Base-by-base conservation (phyloP, 2,113 vertebrate species). In the Percina caprodes region DNA sequence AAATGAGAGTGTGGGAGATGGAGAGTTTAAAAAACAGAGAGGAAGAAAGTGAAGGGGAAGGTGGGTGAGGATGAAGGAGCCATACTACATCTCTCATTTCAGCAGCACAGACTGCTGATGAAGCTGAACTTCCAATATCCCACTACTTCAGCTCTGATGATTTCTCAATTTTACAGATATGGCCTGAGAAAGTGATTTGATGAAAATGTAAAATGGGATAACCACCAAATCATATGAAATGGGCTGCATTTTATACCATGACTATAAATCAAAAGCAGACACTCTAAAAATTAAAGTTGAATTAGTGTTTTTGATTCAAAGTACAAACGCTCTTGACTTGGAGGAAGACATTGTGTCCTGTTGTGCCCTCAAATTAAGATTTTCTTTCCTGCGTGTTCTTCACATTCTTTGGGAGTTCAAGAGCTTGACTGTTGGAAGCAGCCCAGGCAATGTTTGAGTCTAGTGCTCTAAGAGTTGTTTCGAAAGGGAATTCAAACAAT, bases 161-260 rank as follows among this genome's bases (percentile, higher is more conserved):
- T 92, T 92, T 93, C 92, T 92, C 92, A 94, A 93, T 94, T 95
- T 95, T 93, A 94, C 89, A 95, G 93, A 94, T 94, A 91, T 88
- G 90, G 90, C 90, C 88, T 24, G 78, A 92, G 88, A 94, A 92
- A 88, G 84, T 88, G 83, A 91, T 93, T 91, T 90, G 91, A 95
- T 92, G 86, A 92, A 94, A 94, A 94, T 90, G 89, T 92, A 90
- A 91, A 92, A 93, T 81, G 79, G 91, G 83, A 92, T 93, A 92
- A 89, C 88, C 93, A 84, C 86, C 91, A 92, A 91, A 90, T 93
- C 91, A 88, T 75, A 74, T 74, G 87, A 93, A 91, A 91, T 89
- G 83, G 92, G 77, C 86, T n/a, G 78, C 84, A 78, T 91, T 92
- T 90, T 79, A 92, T 87, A 83, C 88, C 80, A 79, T 73, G 84